phyloP scores from a whole-genome alignment of 2,113 vertebrate genomes.

The Aegithalos caudatus region DNA sequence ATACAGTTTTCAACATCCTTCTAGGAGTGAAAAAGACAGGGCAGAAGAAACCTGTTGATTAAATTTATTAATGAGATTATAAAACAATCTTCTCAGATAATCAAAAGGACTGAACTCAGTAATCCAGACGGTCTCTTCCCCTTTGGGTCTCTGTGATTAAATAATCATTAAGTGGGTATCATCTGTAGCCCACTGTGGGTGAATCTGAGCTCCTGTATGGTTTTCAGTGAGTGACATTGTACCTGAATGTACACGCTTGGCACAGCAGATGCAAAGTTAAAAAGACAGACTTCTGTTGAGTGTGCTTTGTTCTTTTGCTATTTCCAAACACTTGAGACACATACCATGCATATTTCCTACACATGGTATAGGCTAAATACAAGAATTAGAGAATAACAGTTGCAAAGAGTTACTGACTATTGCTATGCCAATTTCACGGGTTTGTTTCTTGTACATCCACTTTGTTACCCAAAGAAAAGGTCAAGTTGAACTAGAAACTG shows the following conservation, averaged over 20 bases:
- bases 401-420: not conserved
- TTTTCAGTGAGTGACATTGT: not conserved
- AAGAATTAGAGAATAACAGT: not conserved
- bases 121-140: not conserved
- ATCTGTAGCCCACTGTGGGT: not conserved
- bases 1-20: not conserved
- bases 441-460: not conserved
- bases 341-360: not conserved
- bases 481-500: not conserved
- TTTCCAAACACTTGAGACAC: not conserved
- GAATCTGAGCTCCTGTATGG: not conserved
- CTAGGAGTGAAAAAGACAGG: not conserved
- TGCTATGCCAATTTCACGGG: not conserved
- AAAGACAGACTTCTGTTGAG: not conserved
- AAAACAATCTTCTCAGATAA: not conserved
- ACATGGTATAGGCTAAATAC: not conserved
- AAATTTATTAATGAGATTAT: not conserved
- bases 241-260: fast-evolving
- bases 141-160: not conserved
- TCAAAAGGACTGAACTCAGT: not conserved
- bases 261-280: not conserved
- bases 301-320: not conserved
- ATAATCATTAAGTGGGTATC: not conserved
- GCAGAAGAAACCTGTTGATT: not conserved
- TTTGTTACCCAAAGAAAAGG: not conserved